Evolutionary conservation across 2,888 invertebrate genomes (phyloP), one percentile per base, ranked within the genome.

Genomic region (Pseudococcus longispinus): DNA sequence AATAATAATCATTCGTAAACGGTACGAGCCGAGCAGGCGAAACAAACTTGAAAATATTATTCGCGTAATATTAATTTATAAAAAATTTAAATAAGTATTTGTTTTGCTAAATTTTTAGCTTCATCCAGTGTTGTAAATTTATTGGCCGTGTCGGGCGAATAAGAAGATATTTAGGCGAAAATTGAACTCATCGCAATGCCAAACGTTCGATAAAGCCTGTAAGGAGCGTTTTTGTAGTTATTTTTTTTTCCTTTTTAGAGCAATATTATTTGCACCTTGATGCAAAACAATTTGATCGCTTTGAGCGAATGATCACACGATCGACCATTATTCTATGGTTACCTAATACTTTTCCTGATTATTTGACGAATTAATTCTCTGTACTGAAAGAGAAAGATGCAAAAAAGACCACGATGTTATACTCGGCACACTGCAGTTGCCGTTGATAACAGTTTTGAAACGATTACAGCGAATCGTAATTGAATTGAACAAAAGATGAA

Each of bases 81-180:
- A 80, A 80, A n/a, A 42, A 44, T 87, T 46, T 65, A 44, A 80
- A 70, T 60, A 60, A 6, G 42, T 86, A 83, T 86, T 65, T 86
- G 60, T 86, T 86, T 85, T 86, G 82, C 83, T 87, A 83, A 83
- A 65, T 83, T 87, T 84, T 83, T 82, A 87, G 86, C 84, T 82
- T 51, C 84, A 74, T 42, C 80, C 77, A 60, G 60, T 46, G 37
- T 80, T 80, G 77, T 86, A 83, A 83, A 86, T 44, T 87, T 84
- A 51, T 87, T 44, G 74, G 65, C 84, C 51, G 20, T 88, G 77
- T 83, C 26, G 83, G 86, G 77, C 86, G 80, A 44, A 77, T 80
- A 74, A 70, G 86, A 86, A 86, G 86, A 86, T 77, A 74, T 86
- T 86, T 86, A 80, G 77, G 86, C 86, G 86, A 86, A 80, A 42